These are phyloP conservation scores for Tipula helvola DNA, from an alignment of 2,888 invertebrate species.

Conservation along the genomic window DNA sequence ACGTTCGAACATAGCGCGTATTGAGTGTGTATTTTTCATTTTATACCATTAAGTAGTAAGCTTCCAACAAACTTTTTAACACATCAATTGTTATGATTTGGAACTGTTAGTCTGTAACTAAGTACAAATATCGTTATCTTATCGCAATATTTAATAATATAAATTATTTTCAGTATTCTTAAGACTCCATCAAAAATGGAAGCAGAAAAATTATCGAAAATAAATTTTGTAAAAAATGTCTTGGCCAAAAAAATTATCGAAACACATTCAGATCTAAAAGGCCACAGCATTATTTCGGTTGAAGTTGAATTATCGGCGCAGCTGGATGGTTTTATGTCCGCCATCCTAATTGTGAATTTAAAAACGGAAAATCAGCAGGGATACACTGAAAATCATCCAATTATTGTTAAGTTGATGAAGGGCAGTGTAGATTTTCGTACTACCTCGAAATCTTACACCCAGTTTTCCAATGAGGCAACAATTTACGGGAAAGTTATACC, in stretches of 20 bases:
- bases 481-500: conserved; percentile 13
- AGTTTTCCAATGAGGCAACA: conserved; percentile 13
- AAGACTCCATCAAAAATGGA: neutral
- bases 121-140: neutral
- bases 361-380: neutral
- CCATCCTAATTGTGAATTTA: conserved; percentile 12
- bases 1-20: no score
- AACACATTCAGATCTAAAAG: neutral
- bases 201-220: neutral
- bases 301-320: neutral
- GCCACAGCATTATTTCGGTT: neutral
- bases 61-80: neutral
- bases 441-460: conserved; percentile 8
- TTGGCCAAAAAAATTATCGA: neutral
- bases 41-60: neutral
- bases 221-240: neutral
- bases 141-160: neutral
- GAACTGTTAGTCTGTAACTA: neutral
- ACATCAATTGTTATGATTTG: neutral
- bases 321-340: conserved; percentile 17
- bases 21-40: neutral
- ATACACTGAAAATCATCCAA: neutral
- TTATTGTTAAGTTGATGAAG: conserved; percentile 14
- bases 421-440: conserved; percentile 12
- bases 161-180: neutral